Evolutionary conservation across 2,797 vertebrate genomes (phyloP).

Genomic region (Hemibagrus guttatus): DNA sequence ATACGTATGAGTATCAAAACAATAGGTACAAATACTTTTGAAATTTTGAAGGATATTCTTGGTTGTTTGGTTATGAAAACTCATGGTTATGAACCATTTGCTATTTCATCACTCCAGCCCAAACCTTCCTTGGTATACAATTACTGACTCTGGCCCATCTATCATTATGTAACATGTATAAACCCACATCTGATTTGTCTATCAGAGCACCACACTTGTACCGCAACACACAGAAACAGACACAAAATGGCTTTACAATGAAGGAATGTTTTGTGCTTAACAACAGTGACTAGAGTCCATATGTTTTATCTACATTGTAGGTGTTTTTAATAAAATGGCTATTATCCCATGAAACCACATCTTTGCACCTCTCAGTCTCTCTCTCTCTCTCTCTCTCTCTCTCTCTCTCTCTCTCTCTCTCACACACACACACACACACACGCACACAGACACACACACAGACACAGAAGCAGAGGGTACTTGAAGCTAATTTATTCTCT

Average conservation of each 20-base stretch:
- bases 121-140: neutral
- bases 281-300: neutral
- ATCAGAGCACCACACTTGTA: neutral
- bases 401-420: too few species aligned
- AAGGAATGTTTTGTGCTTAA: neutral
- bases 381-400: neutral
- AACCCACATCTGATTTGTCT: neutral
- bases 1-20: neutral
- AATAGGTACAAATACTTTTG: neutral
- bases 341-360: neutral
- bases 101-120: neutral
- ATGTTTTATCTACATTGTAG: neutral
- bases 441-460: neutral
- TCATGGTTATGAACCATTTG: neutral
- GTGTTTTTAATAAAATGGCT: neutral
- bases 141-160: neutral
- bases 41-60: neutral
- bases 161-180: neutral
- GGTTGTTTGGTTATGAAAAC: neutral
- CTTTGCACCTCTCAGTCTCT: neutral
- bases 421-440: conserved; percentile 2
- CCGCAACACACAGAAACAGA: neutral
- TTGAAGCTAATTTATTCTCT: conserved; percentile 27
- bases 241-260: too few species aligned
- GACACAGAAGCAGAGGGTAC: neutral